phyloP scores from a whole-genome alignment of 37 sponge, comb jelly and placozoan genomes.

The Haliclona indistincta region DNA sequence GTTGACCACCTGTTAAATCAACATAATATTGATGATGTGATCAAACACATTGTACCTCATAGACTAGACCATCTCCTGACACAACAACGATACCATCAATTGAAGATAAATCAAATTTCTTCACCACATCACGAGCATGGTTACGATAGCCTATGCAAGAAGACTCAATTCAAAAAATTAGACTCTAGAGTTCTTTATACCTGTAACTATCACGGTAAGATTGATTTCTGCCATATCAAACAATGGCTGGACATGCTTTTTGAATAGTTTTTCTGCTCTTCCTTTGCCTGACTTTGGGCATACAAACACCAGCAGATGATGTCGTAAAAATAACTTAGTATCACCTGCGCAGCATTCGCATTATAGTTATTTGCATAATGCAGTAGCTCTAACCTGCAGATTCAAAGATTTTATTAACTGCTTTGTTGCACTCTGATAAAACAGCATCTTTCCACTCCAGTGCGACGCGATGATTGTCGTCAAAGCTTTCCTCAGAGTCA shows the following conservation, averaged over 20 bases:
- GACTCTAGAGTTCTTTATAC: too few relatives aligned
- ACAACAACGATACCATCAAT: constrained; percentile 77
- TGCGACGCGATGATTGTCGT: constrained; percentile 44
- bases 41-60: constrained; percentile 91
- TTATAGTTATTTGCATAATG: too few relatives aligned
- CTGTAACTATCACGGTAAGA: constrained; percentile 49
- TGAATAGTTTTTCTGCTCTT: constrained; percentile 40
- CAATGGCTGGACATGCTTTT: constrained; percentile 57
- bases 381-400: too few relatives aligned
- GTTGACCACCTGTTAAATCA: constrained; percentile 76
- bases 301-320: constrained; percentile 56
- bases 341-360: too few relatives aligned
- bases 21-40: background rate
- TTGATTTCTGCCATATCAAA: constrained; percentile 79
- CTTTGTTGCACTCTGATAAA: constrained; percentile 11
- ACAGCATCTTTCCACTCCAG: constrained; percentile 62
- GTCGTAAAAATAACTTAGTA: background rate
- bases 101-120: constrained; percentile 57
- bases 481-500: constrained; percentile 9
- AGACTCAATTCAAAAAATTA: too few relatives aligned
- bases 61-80: constrained; percentile 90
- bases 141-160: constrained; percentile 58
- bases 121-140: constrained; percentile 70
- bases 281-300: constrained; percentile 75
- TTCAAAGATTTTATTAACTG: too few relatives aligned